phyloP scores from a whole-genome alignment of 2,888 invertebrate species.

The Gymnosoma rotundatum region DNA sequence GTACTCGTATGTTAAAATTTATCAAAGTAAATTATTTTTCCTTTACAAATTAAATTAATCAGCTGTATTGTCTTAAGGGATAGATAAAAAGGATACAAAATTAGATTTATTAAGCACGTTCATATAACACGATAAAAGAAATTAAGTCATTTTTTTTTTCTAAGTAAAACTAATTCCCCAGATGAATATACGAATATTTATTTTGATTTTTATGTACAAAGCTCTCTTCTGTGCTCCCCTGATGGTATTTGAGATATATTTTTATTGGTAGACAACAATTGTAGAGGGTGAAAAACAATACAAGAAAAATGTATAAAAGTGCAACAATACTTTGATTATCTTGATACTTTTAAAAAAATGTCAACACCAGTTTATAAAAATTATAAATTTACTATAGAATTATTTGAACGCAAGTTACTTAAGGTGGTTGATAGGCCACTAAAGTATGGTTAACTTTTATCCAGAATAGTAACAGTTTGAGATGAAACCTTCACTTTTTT shows the following conservation, averaged over 20 bases:
- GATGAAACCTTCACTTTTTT: slow-evolving; percentile 23
- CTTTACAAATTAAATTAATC: slow-evolving; percentile 64
- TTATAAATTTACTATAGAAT: slow-evolving; percentile 36
- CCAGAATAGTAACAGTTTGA: slow-evolving; percentile 34
- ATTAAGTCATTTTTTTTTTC: slow-evolving; percentile 31
- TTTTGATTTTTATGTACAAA: slow-evolving; percentile 61
- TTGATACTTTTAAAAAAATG: slow-evolving; percentile 57
- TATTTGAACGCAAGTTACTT: slow-evolving; percentile 35
- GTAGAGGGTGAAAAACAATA: slow-evolving; percentile 44
- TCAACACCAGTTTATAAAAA: slow-evolving; percentile 51
- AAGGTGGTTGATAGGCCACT: slow-evolving; percentile 66
- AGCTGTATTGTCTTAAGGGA: slow-evolving; percentile 56
- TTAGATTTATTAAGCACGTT: slow-evolving; percentile 52
- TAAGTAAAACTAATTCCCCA: slow-evolving; percentile 55
- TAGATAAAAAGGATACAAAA: slow-evolving; percentile 21
- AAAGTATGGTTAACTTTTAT: slow-evolving; percentile 62
- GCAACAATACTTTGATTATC: slow-evolving; percentile 41
- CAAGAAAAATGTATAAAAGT: not conserved
- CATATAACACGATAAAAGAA: slow-evolving; percentile 22
- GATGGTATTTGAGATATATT: slow-evolving; percentile 57
- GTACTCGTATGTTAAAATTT: too few relatives aligned
- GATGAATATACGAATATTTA: slow-evolving; percentile 55
- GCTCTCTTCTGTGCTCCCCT: slow-evolving; percentile 35
- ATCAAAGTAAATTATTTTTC: not conserved
- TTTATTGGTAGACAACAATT: not conserved